Evolutionary conservation across 2,113 vertebrate species (phyloP).

Genomic region (Garra rufa): DNA sequence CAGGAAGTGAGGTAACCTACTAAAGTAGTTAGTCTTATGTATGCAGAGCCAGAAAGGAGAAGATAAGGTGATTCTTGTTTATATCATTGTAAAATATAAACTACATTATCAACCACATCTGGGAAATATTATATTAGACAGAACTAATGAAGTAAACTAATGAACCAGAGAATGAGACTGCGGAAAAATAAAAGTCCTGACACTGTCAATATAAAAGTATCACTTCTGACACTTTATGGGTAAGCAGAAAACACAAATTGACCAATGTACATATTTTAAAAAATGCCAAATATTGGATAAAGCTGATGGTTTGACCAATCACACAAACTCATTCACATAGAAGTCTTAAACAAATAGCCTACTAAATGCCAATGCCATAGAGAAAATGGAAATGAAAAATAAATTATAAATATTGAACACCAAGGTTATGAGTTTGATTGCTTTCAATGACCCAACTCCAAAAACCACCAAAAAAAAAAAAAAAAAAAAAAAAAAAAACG

Average conservation of each 20-base stretch:
- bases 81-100: not conserved
- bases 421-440: not conserved
- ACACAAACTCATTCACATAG: not conserved
- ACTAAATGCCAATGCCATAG: not conserved
- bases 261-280: not conserved
- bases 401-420: not conserved
- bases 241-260: not conserved
- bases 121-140: not conserved
- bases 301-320: not conserved
- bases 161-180: not conserved
- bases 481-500: too few relatives aligned
- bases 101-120: not conserved
- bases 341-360: too few relatives aligned
- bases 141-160: not conserved
- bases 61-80: not conserved
- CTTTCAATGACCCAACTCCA: not conserved
- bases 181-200: not conserved
- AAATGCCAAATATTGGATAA: not conserved
- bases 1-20: not conserved
- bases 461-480: not conserved
- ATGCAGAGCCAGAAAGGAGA: not conserved
- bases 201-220: not conserved
- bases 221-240: not conserved
- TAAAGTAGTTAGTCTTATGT: not conserved
- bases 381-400: not conserved